phyloP scores from a whole-genome alignment of 2,888 invertebrate genomes.

The Drosophila phalerata region DNA sequence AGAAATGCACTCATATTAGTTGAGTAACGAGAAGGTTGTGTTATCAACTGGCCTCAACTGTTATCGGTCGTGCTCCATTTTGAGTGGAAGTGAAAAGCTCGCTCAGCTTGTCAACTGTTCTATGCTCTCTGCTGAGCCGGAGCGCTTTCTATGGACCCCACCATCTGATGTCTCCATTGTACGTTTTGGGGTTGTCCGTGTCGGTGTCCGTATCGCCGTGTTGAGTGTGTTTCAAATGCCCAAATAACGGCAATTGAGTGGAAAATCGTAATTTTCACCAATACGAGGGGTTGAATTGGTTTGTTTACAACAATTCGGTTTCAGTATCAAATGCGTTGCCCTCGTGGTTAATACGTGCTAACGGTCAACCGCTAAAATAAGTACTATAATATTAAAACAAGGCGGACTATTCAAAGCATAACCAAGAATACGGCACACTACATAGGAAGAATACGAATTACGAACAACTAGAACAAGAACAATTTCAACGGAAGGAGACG shows the following conservation, averaged over 20 bases:
- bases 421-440: slow-evolving; percentile 17
- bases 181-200: slow-evolving; percentile 67
- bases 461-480: slow-evolving; percentile 29
- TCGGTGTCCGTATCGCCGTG: not conserved
- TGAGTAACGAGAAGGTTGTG: slow-evolving; percentile 10
- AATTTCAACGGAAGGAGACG: slow-evolving; percentile 24
- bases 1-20: slow-evolving; percentile 18
- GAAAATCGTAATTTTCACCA: slow-evolving; percentile 60
- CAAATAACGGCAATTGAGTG: slow-evolving; percentile 69
- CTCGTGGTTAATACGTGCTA: slow-evolving; percentile 67
- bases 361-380: slow-evolving; percentile 52
- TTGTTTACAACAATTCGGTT: slow-evolving; percentile 79
- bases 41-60: slow-evolving; percentile 60
- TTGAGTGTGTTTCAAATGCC: slow-evolving; percentile 70
- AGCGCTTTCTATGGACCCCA: slow-evolving; percentile 43
- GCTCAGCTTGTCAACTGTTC: slow-evolving; percentile 44
- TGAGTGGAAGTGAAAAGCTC: slow-evolving; percentile 64
- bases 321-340: slow-evolving; percentile 79
- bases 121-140: slow-evolving; percentile 29
- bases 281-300: slow-evolving; percentile 81
- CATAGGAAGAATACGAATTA: slow-evolving; percentile 6
- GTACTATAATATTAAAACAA: slow-evolving; percentile 15
- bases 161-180: slow-evolving; percentile 21
- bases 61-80: slow-evolving; percentile 62
- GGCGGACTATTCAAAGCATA: slow-evolving; percentile 47